phyloP scores from a whole-genome alignment of 2,113 vertebrate species.

The Peromyscus maniculatus region DNA sequence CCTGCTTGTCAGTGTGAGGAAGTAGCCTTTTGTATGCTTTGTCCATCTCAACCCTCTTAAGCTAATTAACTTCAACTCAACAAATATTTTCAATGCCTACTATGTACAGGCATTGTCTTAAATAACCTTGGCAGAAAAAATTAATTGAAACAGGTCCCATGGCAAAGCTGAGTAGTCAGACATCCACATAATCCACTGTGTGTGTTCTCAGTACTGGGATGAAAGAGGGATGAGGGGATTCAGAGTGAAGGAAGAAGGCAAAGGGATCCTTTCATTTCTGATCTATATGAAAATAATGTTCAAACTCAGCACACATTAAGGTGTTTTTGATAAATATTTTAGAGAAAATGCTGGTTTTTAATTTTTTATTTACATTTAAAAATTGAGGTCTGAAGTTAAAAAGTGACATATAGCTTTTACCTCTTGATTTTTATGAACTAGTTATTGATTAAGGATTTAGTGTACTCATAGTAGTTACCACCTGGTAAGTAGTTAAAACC shows the following conservation, averaged over 20 bases:
- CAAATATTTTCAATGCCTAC: background rate
- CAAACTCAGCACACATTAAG: background rate
- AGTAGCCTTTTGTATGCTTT: background rate
- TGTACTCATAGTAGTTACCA: background rate
- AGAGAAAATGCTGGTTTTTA: slow-evolving; percentile 39
- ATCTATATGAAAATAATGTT: slow-evolving; percentile 25
- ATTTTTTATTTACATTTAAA: slow-evolving; percentile 15
- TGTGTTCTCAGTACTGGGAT: background rate
- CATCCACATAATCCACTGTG: background rate
- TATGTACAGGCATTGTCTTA: background rate
- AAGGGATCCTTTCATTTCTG: slow-evolving; percentile 18
- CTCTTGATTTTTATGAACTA: background rate
- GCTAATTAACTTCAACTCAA: slow-evolving; percentile 20
- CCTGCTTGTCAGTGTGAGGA: background rate
- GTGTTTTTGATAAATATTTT: slow-evolving; percentile 25
- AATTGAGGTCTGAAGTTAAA: background rate
- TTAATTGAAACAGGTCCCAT: background rate
- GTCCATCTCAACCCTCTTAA: background rate
- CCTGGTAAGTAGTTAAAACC: slow-evolving; percentile 7
- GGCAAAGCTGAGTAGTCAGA: background rate
- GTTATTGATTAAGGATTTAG: slow-evolving; percentile 51
- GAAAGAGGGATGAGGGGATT: background rate
- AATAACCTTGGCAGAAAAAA: background rate
- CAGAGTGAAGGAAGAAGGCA: background rate
- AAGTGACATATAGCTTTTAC: slow-evolving; percentile 29